Evolutionary conservation across 2,797 vertebrate genomes (phyloP), one percentile per base, ranked within the genome.

Genomic region (Gadopsis marmoratus): DNA sequence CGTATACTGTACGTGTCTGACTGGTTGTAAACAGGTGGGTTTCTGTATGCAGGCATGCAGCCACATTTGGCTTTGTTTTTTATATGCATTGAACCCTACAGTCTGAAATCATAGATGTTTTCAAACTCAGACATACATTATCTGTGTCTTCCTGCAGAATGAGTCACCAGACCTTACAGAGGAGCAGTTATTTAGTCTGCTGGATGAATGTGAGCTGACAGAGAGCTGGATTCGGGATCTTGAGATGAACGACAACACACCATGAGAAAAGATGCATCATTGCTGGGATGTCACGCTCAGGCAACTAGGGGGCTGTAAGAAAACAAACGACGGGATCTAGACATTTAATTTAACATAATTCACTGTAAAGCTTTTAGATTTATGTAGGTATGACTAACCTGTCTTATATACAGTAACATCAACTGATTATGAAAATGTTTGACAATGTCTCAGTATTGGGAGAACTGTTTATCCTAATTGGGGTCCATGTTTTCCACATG

Each of bases 151-250:
- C 23, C 58, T 86, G 60, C 94, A 97, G 96, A 60, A 86, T 68
- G 93, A 94, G 71, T 82, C 89, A 73, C 77, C 90, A 69, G 82
- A 1, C 5, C 87, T 97, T 33, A 93, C 94, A 55, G 94, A 97
- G 87, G 94, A 96, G 81, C 95, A 96, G 90, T 86, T 98, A 72
- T 95, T 91, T 60, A 82, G 71, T 87, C 96, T 98, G 90, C 91
- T 99, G 94, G 92, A 95, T 81, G 95, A 96, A 86, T 97, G 95
- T 85, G 90, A 95, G 80, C 88, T 92, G 84, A 79, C 85, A 64
- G 86, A 91, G 88, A 94, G 89, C 80, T 89, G 92, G 90, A 83
- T 69, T 75, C 81, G 81, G 29, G 84, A 85, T 41, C 66, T 76
- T 1, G 37, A 86, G 62, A 79, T 79, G 71, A 83, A 79, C 76